Percentiles rank a stretch among this genome's conserved stretches.
Evolutionary conservation across 2,888 invertebrate genomes (phyloP).

Genomic region (Prosapia bicincta): DNA sequence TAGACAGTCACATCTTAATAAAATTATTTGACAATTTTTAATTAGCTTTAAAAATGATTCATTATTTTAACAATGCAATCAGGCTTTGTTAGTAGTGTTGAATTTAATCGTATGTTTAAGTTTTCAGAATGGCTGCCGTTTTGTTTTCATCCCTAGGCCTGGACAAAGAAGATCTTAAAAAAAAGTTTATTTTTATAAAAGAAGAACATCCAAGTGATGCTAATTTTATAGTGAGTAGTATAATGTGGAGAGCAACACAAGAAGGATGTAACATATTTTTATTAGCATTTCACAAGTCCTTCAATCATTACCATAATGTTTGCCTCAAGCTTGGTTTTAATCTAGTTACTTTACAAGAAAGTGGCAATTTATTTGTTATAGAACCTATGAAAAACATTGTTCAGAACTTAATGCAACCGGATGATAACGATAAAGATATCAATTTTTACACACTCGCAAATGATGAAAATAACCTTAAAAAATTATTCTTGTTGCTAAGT

Average conservation of each 20-base stretch:
- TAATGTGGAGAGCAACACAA: neutral
- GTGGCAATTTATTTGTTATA: neutral
- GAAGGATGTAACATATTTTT: neutral
- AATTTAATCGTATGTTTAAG: neutral
- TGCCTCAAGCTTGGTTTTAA: neutral
- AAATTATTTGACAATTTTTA: too few relatives aligned
- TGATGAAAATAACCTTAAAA: neutral
- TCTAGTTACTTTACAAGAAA: neutral
- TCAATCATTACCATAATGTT: neutral
- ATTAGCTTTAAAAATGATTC: too few relatives aligned
- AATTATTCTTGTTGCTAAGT: neutral
- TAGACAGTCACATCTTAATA: too few relatives aligned
- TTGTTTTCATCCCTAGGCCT: neutral
- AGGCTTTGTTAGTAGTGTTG: too few relatives aligned
- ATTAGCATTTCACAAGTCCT: neutral
- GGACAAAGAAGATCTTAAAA: neutral
- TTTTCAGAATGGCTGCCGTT: neutral
- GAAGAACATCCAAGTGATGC: neutral
- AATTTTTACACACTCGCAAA: neutral
- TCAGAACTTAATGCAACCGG: neutral
- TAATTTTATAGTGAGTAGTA: neutral
- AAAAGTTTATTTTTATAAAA: neutral
- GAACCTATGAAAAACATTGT: neutral
- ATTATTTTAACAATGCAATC: too few relatives aligned
- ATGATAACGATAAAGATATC: neutral